These are phyloP conservation scores for Diuraphis noxia DNA, from an alignment of 1,140 invertebrate species.

Conservation along the genomic window DNA sequence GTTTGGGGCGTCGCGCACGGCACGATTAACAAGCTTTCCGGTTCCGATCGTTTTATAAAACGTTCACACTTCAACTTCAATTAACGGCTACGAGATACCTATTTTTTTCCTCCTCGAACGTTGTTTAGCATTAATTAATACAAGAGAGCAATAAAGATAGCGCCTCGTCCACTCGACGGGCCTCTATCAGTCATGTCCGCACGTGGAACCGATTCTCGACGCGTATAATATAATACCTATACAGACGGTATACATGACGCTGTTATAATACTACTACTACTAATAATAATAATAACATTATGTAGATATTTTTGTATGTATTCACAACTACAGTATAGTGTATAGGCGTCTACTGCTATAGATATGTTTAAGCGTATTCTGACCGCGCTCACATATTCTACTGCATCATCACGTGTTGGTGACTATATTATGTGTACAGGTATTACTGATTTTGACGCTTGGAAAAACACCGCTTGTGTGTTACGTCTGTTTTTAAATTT, in stretches of 20 bases:
- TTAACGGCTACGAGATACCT: conserved; percentile 30
- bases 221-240: background rate
- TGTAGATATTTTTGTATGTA: background rate
- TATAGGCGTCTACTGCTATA: background rate
- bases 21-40: conserved; percentile 51
- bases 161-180: background rate
- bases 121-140: conserved; percentile 43
- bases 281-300: conserved; percentile 4
- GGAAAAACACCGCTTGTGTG: background rate
- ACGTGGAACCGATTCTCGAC: background rate
- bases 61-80: conserved; percentile 53
- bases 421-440: background rate
- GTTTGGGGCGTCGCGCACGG: conserved; percentile 27
- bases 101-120: background rate
- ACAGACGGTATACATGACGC: background rate
- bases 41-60: conserved; percentile 45
- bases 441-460: background rate
- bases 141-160: conserved; percentile 22
- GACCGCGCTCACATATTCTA: background rate
- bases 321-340: background rate
- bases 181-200: conserved; percentile 32
- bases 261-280: background rate
- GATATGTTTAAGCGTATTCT: background rate
- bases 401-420: background rate
- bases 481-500: background rate